Evolutionary conservation across 2,797 vertebrate species (phyloP), one percentile per base, ranked within the genome.

Genomic region (Eulemur mongoz): DNA sequence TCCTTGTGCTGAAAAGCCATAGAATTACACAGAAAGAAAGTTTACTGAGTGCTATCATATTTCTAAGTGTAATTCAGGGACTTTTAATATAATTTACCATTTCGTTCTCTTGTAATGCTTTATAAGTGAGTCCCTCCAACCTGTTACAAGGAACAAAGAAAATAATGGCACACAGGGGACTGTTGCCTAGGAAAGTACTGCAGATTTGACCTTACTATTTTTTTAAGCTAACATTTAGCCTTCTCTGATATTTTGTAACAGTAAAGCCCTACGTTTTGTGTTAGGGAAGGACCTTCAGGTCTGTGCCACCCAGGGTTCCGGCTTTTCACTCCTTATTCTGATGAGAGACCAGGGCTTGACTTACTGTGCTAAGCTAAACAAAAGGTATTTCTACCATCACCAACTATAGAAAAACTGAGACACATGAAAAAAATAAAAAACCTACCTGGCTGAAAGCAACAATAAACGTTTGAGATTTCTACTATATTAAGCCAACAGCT

Each of bases 281-380:
- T 69, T 76, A 50, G 32, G 3, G 70, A 70, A 93, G 76, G 45
- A 67, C 72, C 89, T 94, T 92, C n/a, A 73, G 65, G n/a, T 84
- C 70, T 89, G 23, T 54, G 75, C 63, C 22, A 5, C 91, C 80
- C 67, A 75, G 89, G 67, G 79, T 48, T 94, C 78, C 32, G 43
- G 95, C 85, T 88, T 88, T 94, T 95, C 40, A 38, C 63, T 94
- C 7, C 43, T 30, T 38, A 40, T 50, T 83, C 91, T 94, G 79
- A 84, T 76, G 86, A 96, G 86, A 91, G 45, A 50, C 17, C 0
- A 0, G 70, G 43, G 38, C 48, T 81, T 8, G n/a, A 48, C 78
- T 90, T 76, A 61, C 65, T 27, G 89, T 73, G 94, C 35, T 72
- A 70, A 91, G 79, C 69, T 92, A 94, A 94, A 93, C 76, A 95